Conservation (phyloP, 2,113 vertebrate genomes). For the Ictalurus punctatus region DNA sequence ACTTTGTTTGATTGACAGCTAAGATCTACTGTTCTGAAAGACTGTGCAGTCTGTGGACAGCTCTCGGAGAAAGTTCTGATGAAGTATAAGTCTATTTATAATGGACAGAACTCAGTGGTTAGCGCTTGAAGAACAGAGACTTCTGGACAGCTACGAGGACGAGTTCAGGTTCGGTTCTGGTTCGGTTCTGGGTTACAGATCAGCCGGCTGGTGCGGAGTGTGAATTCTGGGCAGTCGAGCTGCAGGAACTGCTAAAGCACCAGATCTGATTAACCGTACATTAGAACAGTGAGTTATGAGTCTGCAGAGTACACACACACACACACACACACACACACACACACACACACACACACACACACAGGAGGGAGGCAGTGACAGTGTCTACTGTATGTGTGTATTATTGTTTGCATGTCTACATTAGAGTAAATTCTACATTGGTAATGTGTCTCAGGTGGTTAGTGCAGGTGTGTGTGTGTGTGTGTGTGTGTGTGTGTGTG, state of each 20-base stretch:
- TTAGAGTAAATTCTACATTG: slow-evolving; percentile 1
- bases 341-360: slow-evolving; percentile 4
- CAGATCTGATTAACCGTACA: slow-evolving; percentile 38
- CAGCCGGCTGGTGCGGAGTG: neutral
- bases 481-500: slow-evolving; percentile 12
- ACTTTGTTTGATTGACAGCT: neutral
- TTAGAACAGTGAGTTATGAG: slow-evolving; percentile 41
- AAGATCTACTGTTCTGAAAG: neutral
- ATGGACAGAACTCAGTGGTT: too few species aligned
- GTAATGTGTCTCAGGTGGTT: slow-evolving; percentile 10
- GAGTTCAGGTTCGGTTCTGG: neutral
- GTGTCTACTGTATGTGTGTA: neutral
- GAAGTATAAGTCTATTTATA: neutral
- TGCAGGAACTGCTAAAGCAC: slow-evolving; percentile 26
- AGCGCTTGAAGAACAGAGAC: neutral
- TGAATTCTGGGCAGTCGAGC: slow-evolving; percentile 11
- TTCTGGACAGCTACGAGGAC: neutral
- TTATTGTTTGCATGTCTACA: neutral
- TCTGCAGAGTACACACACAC: slow-evolving; percentile 7
- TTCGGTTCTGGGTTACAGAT: neutral
- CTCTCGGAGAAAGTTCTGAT: neutral
- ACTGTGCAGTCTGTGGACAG: neutral
- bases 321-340: slow-evolving; percentile 1
- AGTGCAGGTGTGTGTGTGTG: slow-evolving; percentile 25
- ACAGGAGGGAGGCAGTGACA: neutral